Conservation (phyloP, 2,113 vertebrate genomes). For the Periophthalmus modestus region DNA sequence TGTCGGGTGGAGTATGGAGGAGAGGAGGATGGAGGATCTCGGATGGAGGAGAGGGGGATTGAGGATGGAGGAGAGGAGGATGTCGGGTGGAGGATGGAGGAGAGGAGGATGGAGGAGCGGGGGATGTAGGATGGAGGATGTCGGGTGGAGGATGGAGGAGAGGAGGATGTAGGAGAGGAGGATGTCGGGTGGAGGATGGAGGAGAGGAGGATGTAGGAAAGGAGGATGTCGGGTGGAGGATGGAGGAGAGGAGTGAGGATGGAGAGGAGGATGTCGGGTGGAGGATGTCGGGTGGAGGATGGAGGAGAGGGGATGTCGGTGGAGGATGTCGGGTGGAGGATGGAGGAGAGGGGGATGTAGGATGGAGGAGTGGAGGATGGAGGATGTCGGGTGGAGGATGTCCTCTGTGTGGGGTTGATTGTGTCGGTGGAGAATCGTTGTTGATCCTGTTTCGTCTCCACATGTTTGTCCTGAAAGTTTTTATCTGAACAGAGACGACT, state of each 20-base stretch:
- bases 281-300: background rate
- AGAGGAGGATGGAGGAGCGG: background rate
- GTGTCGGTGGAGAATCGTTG: background rate
- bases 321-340: background rate
- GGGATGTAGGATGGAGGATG: no score
- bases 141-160: no score
- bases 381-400: background rate
- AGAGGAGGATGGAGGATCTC: no score
- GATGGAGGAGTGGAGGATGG: background rate
- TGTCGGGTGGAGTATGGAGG: background rate
- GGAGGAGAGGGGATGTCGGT: background rate
- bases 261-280: background rate
- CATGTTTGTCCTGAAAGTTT: background rate
- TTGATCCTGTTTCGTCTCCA: constrained; percentile 6
- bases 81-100: background rate
- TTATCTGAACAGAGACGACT: background rate
- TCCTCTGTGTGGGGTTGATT: constrained; percentile 5
- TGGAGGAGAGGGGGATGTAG: background rate
- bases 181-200: no score
- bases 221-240: background rate
- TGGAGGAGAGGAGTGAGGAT: background rate
- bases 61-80: background rate
- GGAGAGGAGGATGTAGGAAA: background rate
- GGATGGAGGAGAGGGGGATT: no score
- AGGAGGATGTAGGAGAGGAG: no score